These are phyloP conservation scores for Euwallacea similis DNA, from an alignment of 1,140 invertebrate genomes.

Conservation along the genomic window DNA sequence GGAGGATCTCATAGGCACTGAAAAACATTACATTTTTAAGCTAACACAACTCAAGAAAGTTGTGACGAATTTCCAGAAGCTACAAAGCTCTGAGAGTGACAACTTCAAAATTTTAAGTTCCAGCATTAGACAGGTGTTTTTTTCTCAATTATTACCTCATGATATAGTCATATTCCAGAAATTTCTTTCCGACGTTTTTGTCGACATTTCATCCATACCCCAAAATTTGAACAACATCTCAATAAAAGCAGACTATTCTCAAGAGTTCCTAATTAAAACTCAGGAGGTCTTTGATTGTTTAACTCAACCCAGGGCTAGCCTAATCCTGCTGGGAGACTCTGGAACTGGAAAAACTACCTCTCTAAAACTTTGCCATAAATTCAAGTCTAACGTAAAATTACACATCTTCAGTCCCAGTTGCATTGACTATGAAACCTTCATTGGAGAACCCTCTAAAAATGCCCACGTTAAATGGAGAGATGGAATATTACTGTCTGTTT, in stretches of 20 bases:
- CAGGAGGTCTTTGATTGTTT: too few species aligned
- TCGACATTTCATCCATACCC: too few species aligned
- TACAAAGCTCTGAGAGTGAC: slow-evolving; percentile 2
- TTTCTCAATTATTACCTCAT: too few species aligned
- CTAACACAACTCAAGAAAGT: slow-evolving; percentile 33
- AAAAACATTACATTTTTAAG: slow-evolving; percentile 34
- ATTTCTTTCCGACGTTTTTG: too few species aligned
- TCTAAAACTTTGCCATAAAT: slow-evolving; percentile 24
- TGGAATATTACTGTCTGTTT: slow-evolving; percentile 75
- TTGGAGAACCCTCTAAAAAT: slow-evolving; percentile 81
- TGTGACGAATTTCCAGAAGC: slow-evolving; percentile 30
- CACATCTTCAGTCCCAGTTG: slow-evolving; percentile 86
- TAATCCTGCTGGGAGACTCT: slow-evolving; percentile 72
- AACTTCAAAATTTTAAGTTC: background rate
- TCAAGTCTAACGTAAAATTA: slow-evolving; percentile 49
- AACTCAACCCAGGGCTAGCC: background rate
- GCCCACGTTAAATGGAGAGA: slow-evolving; percentile 80
- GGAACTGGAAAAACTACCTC: slow-evolving; percentile 67
- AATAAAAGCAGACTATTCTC: too few species aligned
- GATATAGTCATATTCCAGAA: too few species aligned
- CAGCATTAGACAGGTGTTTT: background rate
- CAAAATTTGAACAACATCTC: too few species aligned
- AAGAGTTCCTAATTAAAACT: too few species aligned
- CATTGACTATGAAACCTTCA: slow-evolving; percentile 84
- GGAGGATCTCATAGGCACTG: slow-evolving; percentile 11